Base-by-base conservation (phyloP, 2,888 invertebrate genomes). In the Punctoribates punctum region DNA sequence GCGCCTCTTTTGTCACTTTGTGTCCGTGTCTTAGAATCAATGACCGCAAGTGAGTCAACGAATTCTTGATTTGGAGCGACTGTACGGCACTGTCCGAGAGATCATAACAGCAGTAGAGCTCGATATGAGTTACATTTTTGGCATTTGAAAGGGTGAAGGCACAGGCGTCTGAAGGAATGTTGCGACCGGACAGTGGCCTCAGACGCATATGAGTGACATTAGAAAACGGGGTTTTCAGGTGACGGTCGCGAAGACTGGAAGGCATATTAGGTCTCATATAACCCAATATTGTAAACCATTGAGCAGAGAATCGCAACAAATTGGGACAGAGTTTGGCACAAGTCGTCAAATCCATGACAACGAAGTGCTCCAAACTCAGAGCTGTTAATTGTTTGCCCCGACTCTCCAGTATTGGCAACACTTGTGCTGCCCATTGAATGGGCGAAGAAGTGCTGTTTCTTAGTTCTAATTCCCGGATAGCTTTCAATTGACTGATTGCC, bases 81-180 rank as follows among this genome's bases (percentile, higher is more conserved):
- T 42, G 42, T 8, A 80, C 77, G 17, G 79, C 42, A 15, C 67
- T 27, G 62, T 81, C 81, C 23, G 77, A 79, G 34, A 81, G 76
- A 51, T 80, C 80, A 67, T 78, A 78, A 75, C 80, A 80, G 73
- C 79, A 79, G 74, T 80, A 80, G 34, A 81, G 78, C 60, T 81
- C 81, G 3, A 80, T 76, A 29, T 79, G 79, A 29, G 76, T 76
- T 1, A 81, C 74, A n/a, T 76, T 62, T 23, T 74, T 75, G 46
- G 78, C 78, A 72, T 79, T 70, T 27, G 78, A 78, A 17, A 81
- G 75, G 1, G 80, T 48, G 25, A 79, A 75, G 57, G 77, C 77
- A 62, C 78, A 78, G 1, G 79, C 79, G 70, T 80, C 79, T 1
- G 79, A 78, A 13, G 78, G 72, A 11, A 81, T 77, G 42, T 78